phyloP scores from a whole-genome alignment of 1,140 invertebrate species.

The Trigoniulus corallinus region DNA sequence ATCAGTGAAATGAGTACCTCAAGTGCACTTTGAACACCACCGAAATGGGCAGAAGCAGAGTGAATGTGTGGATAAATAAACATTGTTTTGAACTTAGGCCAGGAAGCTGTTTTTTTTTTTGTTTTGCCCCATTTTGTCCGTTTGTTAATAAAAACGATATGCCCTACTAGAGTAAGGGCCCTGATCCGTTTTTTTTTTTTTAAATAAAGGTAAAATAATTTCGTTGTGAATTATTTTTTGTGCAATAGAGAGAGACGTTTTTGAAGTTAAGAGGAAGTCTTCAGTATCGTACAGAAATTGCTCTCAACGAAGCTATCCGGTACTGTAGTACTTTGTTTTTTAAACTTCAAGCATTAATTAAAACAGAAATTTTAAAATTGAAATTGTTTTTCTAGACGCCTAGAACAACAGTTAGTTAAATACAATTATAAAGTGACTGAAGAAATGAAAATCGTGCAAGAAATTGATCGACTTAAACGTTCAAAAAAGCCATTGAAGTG shows the following conservation, averaged over 20 bases:
- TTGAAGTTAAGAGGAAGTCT: background rate
- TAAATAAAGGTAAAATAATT: background rate
- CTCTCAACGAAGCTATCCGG: background rate
- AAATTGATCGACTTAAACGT: constrained; percentile 24
- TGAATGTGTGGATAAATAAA: too few relatives aligned
- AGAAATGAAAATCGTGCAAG: constrained; percentile 26
- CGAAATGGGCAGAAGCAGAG: too few relatives aligned
- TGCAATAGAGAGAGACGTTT: background rate
- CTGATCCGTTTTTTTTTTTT: background rate
- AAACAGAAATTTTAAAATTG: background rate
- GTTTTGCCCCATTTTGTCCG: background rate
- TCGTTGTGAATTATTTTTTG: background rate
- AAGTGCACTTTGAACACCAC: too few relatives aligned
- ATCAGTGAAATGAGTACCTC: too few relatives aligned
- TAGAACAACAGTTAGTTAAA: constrained; percentile 21
- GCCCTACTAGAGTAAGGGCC: background rate
- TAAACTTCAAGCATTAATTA: background rate
- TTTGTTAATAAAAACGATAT: background rate
- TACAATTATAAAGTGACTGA: constrained; percentile 23
- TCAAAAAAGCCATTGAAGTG: constrained; percentile 24
- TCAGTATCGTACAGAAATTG: background rate
- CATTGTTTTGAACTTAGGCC: background rate
- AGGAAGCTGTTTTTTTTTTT: background rate
- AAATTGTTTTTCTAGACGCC: constrained; percentile 7
- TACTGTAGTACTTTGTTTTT: background rate